Evolutionary conservation across 2,888 invertebrate species (phyloP), one percentile per base, ranked within the genome.

Genomic region (Stenchaetothrips biformis): DNA sequence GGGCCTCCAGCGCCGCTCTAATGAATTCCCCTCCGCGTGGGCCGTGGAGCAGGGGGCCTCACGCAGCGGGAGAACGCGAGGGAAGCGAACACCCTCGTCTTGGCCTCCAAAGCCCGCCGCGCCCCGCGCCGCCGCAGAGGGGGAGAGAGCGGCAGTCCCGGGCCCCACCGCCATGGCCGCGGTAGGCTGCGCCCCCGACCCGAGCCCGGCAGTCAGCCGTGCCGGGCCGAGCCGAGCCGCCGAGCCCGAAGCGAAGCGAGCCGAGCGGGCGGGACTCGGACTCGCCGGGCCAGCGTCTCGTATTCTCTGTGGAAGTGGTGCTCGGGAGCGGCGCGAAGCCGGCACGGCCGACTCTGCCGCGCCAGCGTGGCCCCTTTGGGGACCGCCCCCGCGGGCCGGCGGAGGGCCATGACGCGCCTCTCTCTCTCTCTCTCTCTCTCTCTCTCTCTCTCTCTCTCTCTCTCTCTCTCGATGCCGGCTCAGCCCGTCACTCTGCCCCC

Each of bases 221-320:
- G 78, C 49, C 78, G 53, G 53, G 49, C 62, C 13, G 62, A 62
- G 67, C 67, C 67, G 21, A 25, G 21, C 25, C 67, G 67, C 67
- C 67, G 21, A 25, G 21, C 25, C 67, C 37, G 37, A 37, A 37
- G 37, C 37, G 37, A 37, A 37, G 37, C 37, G 37, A 37, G 37
- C 37, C 37, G 37, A 37, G 9, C 53, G 53, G 53, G 53, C 53
- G 67, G 37, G 37, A 37, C 37, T 37, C 37, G 37, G 37, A 37
- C 37, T 37, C 37, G 25, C 67, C 67, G 67, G 21, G 25, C 25
- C 21, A 21, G 67, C 67, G 67, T 25, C 67, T 74, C 67, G 67
- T 74, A 74, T 74, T 74, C 67, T 74, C 67, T 25, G 67, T 74
- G 67, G n/a, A 74, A 74, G 67, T 74, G 67, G 67, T 74, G 67